phyloP scores from a whole-genome alignment of 1,140 invertebrate genomes.

The Plectus sambesii region DNA sequence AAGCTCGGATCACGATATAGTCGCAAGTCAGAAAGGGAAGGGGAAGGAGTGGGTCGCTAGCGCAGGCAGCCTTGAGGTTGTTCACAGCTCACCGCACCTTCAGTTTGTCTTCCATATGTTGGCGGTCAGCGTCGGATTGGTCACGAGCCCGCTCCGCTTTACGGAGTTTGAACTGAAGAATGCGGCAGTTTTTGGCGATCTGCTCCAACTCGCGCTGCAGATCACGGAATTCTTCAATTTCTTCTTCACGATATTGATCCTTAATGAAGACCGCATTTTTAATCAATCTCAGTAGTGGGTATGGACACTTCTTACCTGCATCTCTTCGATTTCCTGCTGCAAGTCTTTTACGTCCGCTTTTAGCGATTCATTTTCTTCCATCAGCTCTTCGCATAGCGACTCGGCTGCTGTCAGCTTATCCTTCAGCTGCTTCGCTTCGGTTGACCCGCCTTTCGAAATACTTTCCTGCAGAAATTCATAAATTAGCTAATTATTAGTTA shows the following conservation, averaged over 20 bases:
- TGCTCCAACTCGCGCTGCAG: slow-evolving; percentile 81
- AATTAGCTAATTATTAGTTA: too few species aligned
- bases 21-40: not conserved
- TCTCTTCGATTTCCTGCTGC: slow-evolving; percentile 91
- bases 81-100: too few species aligned
- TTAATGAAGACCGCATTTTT: slow-evolving; percentile 18
- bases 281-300: not conserved
- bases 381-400: slow-evolving; percentile 73
- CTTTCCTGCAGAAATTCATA: slow-evolving; percentile 19
- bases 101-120: slow-evolving; percentile 39
- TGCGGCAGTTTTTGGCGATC: slow-evolving; percentile 93
- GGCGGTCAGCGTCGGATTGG: slow-evolving; percentile 71
- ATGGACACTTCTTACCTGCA: slow-evolving; percentile 57
- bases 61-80: not conserved
- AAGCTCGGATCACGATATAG: not conserved
- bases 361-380: slow-evolving; percentile 90
- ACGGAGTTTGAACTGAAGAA: slow-evolving; percentile 91
- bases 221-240: slow-evolving; percentile 90
- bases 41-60: not conserved
- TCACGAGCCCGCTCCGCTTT: slow-evolving; percentile 85
- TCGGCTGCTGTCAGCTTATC: slow-evolving; percentile 30
- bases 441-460: slow-evolving; percentile 15
- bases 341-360: slow-evolving; percentile 82
- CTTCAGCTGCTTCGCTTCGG: slow-evolving; percentile 2
- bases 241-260: slow-evolving; percentile 66